Evolutionary conservation across 2,113 vertebrate species (phyloP), one percentile per base, ranked within the genome.

Genomic region (Triplophysa siluroides): DNA sequence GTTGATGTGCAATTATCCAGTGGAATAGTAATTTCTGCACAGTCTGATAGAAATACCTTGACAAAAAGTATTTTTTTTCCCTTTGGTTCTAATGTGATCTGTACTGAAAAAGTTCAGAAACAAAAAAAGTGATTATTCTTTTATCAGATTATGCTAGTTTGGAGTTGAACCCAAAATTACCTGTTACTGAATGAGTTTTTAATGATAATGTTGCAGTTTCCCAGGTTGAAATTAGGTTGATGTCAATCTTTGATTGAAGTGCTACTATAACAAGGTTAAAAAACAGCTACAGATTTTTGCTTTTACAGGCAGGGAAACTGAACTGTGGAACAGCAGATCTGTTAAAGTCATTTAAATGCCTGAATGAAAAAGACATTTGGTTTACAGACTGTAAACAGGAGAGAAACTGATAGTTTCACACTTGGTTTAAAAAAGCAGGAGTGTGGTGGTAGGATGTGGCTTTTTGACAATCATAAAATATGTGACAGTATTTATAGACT

Each of bases 371-470:
- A 58, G n/a, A 23, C 18, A 12, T 21, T 19, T 78, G 33, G 65
- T 67, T 21, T 66, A 72, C 74, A 85, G 78, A 56, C 43, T 2
- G 16, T 58, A 62, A 68, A 56, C 18, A 78, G 76, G 65, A 43
- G 77, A 83, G 33, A 38, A 73, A 43, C 7, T 29, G 41, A 81
- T 64, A 79, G 23, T 45, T 23, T 52, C 62, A 67, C 38, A 78
- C 61, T 77, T 80, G 47, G 24, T 86, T 61, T 84, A 64, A 83
- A 69, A 81, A 85, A 85, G 84, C 63, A 50, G 52, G 78, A 79
- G 75, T 86, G 84, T 88, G 72, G 80, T 33, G 82, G 45, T 78
- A 78, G 67, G 85, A 79, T 21, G 13, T 81, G 68, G 73, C 54
- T 70, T 66, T 87, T 21, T 54, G 64, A 86, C 69, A 62, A 21